Evolutionary conservation across 1,140 invertebrate species (phyloP), one percentile per base, ranked within the genome.

Genomic region (Drosophila neocordata): DNA sequence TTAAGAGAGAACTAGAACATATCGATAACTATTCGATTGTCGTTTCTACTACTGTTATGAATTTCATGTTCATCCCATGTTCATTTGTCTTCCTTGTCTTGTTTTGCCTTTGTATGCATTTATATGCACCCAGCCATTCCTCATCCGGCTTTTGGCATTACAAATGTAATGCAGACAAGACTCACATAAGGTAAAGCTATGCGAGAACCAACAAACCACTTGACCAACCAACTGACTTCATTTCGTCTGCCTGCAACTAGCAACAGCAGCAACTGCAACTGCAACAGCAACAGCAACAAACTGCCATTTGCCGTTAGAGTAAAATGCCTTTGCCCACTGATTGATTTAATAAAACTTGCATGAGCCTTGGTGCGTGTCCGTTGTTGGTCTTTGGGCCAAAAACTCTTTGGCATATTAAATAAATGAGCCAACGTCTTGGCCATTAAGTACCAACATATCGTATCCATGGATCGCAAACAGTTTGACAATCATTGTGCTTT

Each of bases 321-420:
- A 88, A 88, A 76, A 77, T 77, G 79, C 75, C 31, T 68, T 69
- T 77, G 73, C 70, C 83, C 72, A 77, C 83, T 88, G 83, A 88
- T 88, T 88, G 83, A 88, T 88, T 88, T 82, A 83, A 88, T 88
- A 87, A 88, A 87, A 88, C 53, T 88, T 88, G 79, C 82, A 83
- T 73, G 79, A 78, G 79, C 51, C 37, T 62, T 62, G 22, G 18
- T 61, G 56, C 56, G 15, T 38, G 18, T 44, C 64, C 20, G 41
- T 56, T 20, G 70, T 52, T 60, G 70, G 70, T 75, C 78, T 80
- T 66, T 73, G 65, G 65, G 67, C 68, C 59, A 12, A 38, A 34
- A 44, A 35, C 66, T 61, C 65, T 69, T 12, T 48, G 67, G 83
- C 83, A 79, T 76, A 82, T 82, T 82, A 88, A 82, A 68, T 68